Percentiles rank a stretch among this genome's conserved stretches.
Evolutionary conservation across 23 tunicate species (phyloP).

Genomic region (Trididemnum clinides): DNA sequence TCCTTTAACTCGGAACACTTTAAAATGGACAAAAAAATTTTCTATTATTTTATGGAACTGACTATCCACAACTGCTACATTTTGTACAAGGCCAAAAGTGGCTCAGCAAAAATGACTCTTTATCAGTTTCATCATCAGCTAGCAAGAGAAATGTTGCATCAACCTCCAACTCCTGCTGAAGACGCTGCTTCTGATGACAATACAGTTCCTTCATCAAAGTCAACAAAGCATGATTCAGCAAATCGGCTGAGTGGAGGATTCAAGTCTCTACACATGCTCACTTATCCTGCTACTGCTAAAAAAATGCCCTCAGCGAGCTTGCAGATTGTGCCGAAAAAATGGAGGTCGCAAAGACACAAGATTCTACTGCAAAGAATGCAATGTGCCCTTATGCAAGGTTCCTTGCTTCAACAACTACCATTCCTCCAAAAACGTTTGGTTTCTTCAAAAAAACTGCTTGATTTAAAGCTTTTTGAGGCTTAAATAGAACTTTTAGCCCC

Average conservation of each 20-base stretch:
- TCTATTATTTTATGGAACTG: conserved; percentile 27
- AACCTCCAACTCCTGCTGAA: conserved; percentile 3
- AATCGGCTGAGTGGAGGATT: conserved; percentile 31
- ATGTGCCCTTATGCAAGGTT: background rate
- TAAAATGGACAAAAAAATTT: conserved; percentile 34
- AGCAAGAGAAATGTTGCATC: conserved; percentile 9
- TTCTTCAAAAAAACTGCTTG: conserved; percentile 14
- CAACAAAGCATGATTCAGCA: background rate
- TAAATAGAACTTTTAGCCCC: background rate
- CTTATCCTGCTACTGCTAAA: conserved; percentile 24
- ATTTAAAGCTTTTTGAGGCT: conserved; percentile 7
- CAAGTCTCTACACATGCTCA: background rate
- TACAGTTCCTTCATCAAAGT: background rate
- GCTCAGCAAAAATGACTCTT: background rate
- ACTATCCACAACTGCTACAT: conserved; percentile 41
- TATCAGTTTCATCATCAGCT: conserved; percentile 6
- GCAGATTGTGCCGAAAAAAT: conserved; percentile 4
- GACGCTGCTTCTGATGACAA: background rate
- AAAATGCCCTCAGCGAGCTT: conserved; percentile 14
- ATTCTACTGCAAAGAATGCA: conserved; percentile 24
- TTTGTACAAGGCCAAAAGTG: conserved; percentile 17
- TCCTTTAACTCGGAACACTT: conserved; percentile 30
- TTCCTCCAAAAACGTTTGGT: conserved; percentile 4
- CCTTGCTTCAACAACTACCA: conserved; percentile 21
- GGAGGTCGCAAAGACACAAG: conserved; percentile 6